Evolutionary conservation across 2,113 vertebrate species (phyloP).

Genomic region (Neogobius melanostomus): DNA sequence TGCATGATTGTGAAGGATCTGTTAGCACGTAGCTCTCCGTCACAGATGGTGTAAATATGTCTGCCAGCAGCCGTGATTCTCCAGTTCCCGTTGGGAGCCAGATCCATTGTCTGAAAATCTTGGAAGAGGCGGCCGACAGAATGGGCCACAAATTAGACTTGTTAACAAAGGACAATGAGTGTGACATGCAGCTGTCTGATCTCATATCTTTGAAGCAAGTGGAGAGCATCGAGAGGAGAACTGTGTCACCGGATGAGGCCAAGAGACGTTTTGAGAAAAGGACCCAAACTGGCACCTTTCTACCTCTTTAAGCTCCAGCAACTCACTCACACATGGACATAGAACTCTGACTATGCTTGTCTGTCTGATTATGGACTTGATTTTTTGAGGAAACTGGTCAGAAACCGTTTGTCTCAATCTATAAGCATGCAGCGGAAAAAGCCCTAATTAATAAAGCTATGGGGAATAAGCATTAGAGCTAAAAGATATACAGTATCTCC

Average conservation of each 20-base stretch:
- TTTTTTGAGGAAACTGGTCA: no score
- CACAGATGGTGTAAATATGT: conserved; percentile 74
- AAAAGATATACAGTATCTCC: no score
- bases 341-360: no score
- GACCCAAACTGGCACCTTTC: conserved; percentile 20
- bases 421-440: no score
- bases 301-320: no score
- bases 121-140: conserved; percentile 69
- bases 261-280: conserved; percentile 52
- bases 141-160: conserved; percentile 72
- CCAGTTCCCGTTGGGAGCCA: conserved; percentile 66
- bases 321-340: no score
- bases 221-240: conserved; percentile 56
- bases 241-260: conserved; percentile 37
- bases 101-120: conserved; percentile 70
- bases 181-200: conserved; percentile 71
- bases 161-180: conserved; percentile 73
- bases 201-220: conserved; percentile 65
- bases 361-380: no score
- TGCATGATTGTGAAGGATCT: conserved; percentile 32
- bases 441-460: no score
- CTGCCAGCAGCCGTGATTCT: conserved; percentile 68
- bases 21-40: conserved; percentile 54
- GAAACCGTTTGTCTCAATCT: no score
- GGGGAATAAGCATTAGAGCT: no score